These are phyloP conservation scores for Phrynocephalus forsythii DNA, from an alignment of 2,797 vertebrate species.

Conservation along the genomic window DNA sequence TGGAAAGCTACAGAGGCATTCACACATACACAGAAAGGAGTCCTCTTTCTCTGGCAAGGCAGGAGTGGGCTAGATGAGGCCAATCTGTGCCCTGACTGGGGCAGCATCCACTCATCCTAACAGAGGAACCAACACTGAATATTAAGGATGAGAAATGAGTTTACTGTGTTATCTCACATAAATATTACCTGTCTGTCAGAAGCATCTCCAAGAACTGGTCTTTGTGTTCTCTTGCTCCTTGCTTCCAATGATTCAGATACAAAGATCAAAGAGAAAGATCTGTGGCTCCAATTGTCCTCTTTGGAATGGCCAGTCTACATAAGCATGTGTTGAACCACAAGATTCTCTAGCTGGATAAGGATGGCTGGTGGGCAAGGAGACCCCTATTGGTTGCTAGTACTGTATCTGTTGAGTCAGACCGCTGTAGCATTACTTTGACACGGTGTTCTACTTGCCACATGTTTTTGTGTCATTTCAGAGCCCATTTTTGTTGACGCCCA, in stretches of 20 bases:
- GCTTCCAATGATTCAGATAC: background rate
- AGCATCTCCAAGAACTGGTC: too few relatives aligned
- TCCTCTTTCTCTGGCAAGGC: too few relatives aligned
- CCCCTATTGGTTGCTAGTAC: background rate
- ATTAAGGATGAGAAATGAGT: too few relatives aligned
- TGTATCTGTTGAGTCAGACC: background rate
- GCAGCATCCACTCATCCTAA: too few relatives aligned
- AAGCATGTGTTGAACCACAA: background rate
- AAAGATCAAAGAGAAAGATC: background rate
- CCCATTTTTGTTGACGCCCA: slow-evolving; percentile 96
- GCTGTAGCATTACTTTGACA: background rate
- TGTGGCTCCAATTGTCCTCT: background rate
- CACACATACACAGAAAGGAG: too few relatives aligned
- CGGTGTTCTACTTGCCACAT: background rate
- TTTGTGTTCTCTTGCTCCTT: too few relatives aligned
- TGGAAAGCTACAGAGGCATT: background rate
- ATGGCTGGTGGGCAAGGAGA: background rate
- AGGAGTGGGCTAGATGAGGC: too few relatives aligned
- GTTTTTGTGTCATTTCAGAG: slow-evolving; percentile 79
- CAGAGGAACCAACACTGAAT: too few relatives aligned
- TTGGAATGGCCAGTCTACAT: too few relatives aligned
- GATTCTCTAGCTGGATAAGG: background rate
- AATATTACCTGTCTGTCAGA: too few relatives aligned
- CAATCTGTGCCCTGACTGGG: too few relatives aligned
- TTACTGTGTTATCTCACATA: too few relatives aligned